phyloP scores from a whole-genome alignment of 2,797 vertebrate species.

The Characodon lateralis region DNA sequence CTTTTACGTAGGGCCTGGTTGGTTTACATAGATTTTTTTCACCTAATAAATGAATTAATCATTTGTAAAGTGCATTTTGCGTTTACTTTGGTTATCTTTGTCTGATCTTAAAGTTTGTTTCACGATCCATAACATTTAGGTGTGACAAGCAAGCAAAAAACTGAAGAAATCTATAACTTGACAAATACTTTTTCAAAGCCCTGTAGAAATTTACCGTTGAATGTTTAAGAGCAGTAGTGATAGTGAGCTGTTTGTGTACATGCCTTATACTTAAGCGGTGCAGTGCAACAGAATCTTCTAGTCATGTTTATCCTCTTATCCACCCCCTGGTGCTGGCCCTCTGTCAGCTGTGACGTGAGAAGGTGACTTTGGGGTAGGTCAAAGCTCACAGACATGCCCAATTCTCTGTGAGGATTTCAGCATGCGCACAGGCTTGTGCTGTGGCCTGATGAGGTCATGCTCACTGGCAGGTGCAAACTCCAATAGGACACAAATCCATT shows the following conservation, averaged over 20 bases:
- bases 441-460: conserved; percentile 41
- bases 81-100: background rate
- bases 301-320: conserved; percentile 61
- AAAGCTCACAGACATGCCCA: conserved; percentile 32
- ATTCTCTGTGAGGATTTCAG: conserved; percentile 48
- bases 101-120: background rate
- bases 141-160: background rate
- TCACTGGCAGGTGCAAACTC: conserved; percentile 41
- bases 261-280: conserved; percentile 24
- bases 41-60: background rate
- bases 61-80: background rate
- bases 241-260: conserved; percentile 27
- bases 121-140: no score
- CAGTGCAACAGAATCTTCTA: conserved; percentile 36
- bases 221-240: background rate
- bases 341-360: conserved; percentile 53
- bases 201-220: background rate
- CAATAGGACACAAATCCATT: background rate
- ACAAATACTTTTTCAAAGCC: background rate
- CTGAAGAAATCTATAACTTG: background rate
- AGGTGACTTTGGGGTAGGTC: conserved; percentile 45
- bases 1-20: background rate
- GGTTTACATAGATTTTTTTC: background rate
- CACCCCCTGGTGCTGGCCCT: conserved; percentile 44
- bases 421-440: conserved; percentile 18